Evolutionary conservation across 1,140 invertebrate species (phyloP).

Genomic region (Panagrolaimus sp.): DNA sequence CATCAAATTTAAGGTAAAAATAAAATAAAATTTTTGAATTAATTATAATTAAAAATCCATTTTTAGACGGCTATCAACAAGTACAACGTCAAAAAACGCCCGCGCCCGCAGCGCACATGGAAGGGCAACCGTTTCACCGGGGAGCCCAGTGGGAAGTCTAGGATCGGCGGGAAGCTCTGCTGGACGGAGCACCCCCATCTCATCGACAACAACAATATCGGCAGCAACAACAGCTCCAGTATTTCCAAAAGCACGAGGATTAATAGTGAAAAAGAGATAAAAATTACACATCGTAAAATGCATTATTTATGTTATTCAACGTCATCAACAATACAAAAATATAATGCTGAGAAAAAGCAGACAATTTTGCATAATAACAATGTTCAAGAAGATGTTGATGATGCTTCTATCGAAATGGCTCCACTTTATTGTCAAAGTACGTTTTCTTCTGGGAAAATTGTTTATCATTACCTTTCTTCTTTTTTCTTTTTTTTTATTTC

Average conservation of each 20-base stretch:
- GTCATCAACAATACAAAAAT: too few species aligned
- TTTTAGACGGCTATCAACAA: slow-evolving; percentile 27
- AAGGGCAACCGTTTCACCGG: slow-evolving; percentile 19
- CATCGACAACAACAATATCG: too few species aligned
- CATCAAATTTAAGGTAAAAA: slow-evolving; percentile 17
- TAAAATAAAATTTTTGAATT: background rate
- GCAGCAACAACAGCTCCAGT: slow-evolving; percentile 21
- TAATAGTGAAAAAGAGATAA: slow-evolving; percentile 23
- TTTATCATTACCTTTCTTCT: too few species aligned
- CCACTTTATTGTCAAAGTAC: too few species aligned
- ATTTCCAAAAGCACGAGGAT: slow-evolving; percentile 43
- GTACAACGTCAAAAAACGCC: slow-evolving; percentile 52
- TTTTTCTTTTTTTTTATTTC: too few species aligned
- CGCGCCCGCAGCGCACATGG: slow-evolving; percentile 50
- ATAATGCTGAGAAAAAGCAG: too few species aligned
- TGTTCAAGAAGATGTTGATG: too few species aligned
- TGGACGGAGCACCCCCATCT: slow-evolving; percentile 1
- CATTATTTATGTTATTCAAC: too few species aligned
- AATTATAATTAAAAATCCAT: slow-evolving; percentile 17
- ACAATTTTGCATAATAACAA: too few species aligned
- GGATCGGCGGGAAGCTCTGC: slow-evolving; percentile 14
- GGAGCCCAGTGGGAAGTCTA: background rate
- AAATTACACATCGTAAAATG: background rate
- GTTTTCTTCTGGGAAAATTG: too few species aligned
- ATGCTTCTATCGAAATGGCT: too few species aligned